A percentile compares a stretch with the other conserved stretches of the same genome.
Conservation (phyloP, 2,797 vertebrate species). For the Zonotrichia albicollis region DNA sequence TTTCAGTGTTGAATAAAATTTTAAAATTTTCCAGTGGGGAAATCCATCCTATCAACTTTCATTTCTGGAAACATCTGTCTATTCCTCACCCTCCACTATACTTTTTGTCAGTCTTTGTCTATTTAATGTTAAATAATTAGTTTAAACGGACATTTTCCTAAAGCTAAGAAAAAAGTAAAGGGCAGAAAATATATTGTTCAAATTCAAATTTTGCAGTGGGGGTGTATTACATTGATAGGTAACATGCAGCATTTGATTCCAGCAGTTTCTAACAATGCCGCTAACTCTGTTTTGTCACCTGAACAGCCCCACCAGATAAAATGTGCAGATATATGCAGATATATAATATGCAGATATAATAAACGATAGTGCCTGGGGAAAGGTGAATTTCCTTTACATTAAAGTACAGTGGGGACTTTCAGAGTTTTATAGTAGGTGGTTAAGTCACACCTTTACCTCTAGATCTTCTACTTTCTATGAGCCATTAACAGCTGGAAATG, state of each 20-base stretch:
- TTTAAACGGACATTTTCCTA: neutral
- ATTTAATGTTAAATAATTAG: neutral
- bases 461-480: constrained; percentile 34
- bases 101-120: neutral
- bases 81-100: neutral
- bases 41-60: neutral
- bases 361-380: neutral
- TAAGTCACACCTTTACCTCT: constrained; percentile 52
- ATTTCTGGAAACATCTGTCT: neutral
- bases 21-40: neutral
- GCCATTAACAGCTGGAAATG: constrained; percentile 59
- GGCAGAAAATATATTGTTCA: neutral
- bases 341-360: constrained; percentile 22
- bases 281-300: neutral
- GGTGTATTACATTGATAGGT: neutral
- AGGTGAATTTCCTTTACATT: constrained; percentile 50
- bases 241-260: neutral
- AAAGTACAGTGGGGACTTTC: constrained; percentile 38
- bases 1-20: neutral
- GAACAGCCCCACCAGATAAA: neutral
- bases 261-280: neutral
- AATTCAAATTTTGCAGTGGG: neutral
- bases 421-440: constrained; percentile 17
- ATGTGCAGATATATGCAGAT: neutral
- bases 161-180: neutral